Conservation (phyloP, 2,113 vertebrate species). For the Pachyramphus minor region DNA sequence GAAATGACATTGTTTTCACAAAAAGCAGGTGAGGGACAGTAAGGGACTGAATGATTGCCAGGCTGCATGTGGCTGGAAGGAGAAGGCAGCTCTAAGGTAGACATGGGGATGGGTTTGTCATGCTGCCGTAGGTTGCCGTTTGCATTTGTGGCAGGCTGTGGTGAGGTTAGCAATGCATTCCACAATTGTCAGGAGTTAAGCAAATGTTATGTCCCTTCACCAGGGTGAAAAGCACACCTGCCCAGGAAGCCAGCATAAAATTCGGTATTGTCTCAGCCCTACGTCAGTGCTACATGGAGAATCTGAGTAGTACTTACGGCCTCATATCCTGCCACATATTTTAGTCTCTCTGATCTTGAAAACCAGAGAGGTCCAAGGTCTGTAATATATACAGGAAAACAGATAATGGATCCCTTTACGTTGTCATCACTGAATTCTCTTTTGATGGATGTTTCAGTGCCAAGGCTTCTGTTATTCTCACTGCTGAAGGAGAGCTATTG, state of each 20-base stretch:
- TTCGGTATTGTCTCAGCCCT: background rate
- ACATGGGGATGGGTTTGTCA: constrained; percentile 12
- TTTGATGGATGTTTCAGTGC: background rate
- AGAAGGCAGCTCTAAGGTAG: background rate
- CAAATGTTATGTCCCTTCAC: constrained; percentile 15
- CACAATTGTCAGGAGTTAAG: constrained; percentile 28
- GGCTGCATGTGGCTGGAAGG: constrained; percentile 5
- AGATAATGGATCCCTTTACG: constrained; percentile 26
- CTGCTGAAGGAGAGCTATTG: background rate
- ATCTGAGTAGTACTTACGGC: background rate
- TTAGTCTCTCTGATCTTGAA: constrained; percentile 32
- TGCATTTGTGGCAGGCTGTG: constrained; percentile 37
- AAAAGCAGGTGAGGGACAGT: constrained; percentile 59
- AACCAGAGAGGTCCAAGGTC: constrained; percentile 5
- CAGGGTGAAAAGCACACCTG: constrained; percentile 52
- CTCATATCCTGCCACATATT: constrained; percentile 13
- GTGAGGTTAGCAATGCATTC: constrained; percentile 52
- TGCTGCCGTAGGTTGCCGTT: background rate
- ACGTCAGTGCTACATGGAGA: background rate
- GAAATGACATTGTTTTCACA: constrained; percentile 59
- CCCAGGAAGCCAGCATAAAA: constrained; percentile 2
- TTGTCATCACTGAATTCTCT: constrained; percentile 20
- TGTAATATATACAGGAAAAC: constrained; percentile 29
- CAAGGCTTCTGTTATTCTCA: background rate
- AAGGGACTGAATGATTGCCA: constrained; percentile 62